Conservation (phyloP, 37 sponge, comb jelly and placozoan genomes). For the Dysidea cf. avara region DNA sequence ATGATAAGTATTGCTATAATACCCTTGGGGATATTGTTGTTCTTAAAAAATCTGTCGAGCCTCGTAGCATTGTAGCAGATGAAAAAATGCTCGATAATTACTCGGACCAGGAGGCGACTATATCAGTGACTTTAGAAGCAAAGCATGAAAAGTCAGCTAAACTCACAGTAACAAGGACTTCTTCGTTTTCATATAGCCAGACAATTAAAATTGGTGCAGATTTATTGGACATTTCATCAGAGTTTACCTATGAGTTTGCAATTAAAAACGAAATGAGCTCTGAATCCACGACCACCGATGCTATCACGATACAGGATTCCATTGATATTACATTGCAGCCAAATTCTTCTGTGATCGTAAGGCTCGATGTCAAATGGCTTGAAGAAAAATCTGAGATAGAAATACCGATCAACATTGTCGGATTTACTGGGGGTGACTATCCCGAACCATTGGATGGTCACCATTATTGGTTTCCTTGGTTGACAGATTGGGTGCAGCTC, state of each 20-base stretch:
- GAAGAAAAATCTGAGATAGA: too few relatives aligned
- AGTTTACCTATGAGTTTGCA: slow-evolving; percentile 1
- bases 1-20: slow-evolving; percentile 4
- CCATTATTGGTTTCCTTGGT: too few relatives aligned
- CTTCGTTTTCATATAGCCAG: not conserved
- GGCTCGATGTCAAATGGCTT: too few relatives aligned
- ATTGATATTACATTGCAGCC: too few relatives aligned
- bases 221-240: slow-evolving; percentile 2
- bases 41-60: not conserved
- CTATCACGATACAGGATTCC: too few relatives aligned
- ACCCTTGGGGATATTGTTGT: not conserved
- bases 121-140: not conserved
- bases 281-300: slow-evolving; percentile 6
- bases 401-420: too few relatives aligned
- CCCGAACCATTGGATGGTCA: too few relatives aligned
- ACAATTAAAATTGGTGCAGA: slow-evolving; percentile 9
- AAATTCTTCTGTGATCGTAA: too few relatives aligned
- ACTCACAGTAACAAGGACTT: slow-evolving; percentile 8
- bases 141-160: slow-evolving; percentile 9
- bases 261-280: not conserved
- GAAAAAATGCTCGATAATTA: not conserved
- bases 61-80: not conserved
- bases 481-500: too few relatives aligned
- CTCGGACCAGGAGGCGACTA: not conserved
- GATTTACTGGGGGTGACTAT: too few relatives aligned